Percentiles rank a stretch among this genome's conserved stretches.
These are phyloP conservation scores for Calcarius lapponicus DNA, from an alignment of 2,797 vertebrate species.

Conservation along the genomic window DNA sequence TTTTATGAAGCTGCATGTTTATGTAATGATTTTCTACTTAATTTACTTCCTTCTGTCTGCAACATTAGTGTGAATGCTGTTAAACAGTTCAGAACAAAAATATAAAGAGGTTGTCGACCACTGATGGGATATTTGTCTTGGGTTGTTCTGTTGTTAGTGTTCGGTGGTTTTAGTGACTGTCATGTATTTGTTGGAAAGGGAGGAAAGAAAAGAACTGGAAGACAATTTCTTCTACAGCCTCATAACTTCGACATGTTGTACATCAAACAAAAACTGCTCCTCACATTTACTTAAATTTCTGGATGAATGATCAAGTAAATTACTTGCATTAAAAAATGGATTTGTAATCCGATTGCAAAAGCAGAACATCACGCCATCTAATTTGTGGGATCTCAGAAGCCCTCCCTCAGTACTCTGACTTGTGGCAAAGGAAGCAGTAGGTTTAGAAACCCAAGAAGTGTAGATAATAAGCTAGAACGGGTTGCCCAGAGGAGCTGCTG, in stretches of 20 bases:
- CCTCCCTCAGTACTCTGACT: background rate
- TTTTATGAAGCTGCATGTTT: background rate
- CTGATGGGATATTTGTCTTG: background rate
- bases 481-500: background rate
- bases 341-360: background rate
- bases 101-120: background rate
- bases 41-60: background rate
- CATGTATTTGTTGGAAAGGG: background rate
- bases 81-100: background rate
- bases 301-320: background rate
- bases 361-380: background rate
- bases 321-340: background rate
- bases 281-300: background rate
- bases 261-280: background rate
- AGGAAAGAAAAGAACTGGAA: background rate
- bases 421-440: background rate
- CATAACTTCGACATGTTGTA: background rate
- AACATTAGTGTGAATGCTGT: background rate
- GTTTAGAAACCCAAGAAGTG: background rate
- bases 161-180: background rate
- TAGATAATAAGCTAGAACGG: background rate
- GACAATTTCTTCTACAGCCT: background rate
- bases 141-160: background rate
- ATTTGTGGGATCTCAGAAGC: background rate
- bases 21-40: background rate